Conservation (phyloP, 2,113 vertebrate species). For the Fukomys damarensis region DNA sequence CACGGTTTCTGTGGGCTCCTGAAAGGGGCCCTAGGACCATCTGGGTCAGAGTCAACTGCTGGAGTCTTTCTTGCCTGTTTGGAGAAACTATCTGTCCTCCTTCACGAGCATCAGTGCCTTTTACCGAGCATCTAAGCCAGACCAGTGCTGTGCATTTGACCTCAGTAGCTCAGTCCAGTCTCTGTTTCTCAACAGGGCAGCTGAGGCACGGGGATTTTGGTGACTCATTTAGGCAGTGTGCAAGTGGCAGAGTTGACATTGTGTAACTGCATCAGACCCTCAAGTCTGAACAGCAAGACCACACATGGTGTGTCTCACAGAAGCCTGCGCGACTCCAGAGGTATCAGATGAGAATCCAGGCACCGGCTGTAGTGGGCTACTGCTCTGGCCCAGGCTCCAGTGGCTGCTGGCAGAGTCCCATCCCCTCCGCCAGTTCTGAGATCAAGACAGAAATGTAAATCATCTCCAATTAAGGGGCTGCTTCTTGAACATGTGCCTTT, state of each 20-base stretch:
- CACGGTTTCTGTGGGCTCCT: not conserved
- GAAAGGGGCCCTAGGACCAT: not conserved
- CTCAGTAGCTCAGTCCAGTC: not conserved
- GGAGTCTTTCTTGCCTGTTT: not conserved
- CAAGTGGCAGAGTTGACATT: not conserved
- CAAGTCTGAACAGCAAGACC: not conserved
- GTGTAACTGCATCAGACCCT: not conserved
- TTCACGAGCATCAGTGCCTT: fast-evolving
- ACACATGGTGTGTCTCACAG: not conserved
- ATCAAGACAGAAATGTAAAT: slow-evolving; percentile 73
- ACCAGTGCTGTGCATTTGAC: not conserved
- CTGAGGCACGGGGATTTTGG: not conserved
- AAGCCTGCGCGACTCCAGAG: fast-evolving
- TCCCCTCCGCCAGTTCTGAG: not conserved
- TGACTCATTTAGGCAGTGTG: not conserved
- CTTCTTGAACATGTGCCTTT: slow-evolving; percentile 59
- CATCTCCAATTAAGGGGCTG: slow-evolving; percentile 64
- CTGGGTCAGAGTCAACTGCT: not conserved
- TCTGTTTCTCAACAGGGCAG: not conserved
- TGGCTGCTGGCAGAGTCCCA: not conserved
- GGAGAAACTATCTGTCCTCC: not conserved
- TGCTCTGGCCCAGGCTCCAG: not conserved
- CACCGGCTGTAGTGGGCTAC: fast-evolving
- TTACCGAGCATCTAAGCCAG: not conserved
- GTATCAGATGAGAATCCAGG: fast-evolving